These are phyloP conservation scores for Tenodera sinensis DNA, from an alignment of 2,888 invertebrate genomes.

Conservation along the genomic window DNA sequence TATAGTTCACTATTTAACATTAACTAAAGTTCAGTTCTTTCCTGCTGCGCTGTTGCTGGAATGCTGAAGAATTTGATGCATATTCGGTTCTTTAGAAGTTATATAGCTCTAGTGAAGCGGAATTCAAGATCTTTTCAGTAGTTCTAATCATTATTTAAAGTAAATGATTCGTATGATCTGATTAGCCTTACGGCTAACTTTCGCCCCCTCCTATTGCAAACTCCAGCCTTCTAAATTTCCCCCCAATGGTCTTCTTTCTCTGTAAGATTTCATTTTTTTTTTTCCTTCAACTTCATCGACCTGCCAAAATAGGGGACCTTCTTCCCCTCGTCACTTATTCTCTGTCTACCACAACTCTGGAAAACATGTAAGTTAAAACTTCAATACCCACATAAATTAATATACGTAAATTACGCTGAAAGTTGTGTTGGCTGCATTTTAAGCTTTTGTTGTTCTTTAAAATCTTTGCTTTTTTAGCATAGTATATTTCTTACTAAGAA, in stretches of 20 bases:
- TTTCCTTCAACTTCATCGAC: neutral
- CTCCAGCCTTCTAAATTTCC: neutral
- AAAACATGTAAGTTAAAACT: neutral
- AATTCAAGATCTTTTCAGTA: neutral
- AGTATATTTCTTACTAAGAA: too few relatives aligned
- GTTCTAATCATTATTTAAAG: neutral
- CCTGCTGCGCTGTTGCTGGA: neutral
- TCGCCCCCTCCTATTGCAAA: neutral
- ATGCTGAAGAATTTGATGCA: neutral
- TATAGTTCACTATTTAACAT: neutral
- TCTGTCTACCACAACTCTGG: neutral
- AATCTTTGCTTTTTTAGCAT: too few relatives aligned
- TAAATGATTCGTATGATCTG: neutral
- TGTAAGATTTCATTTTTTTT: neutral
- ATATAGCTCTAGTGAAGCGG: neutral
- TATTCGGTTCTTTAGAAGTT: neutral
- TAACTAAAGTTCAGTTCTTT: neutral
- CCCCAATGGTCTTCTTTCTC: neutral
- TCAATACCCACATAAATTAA: too few relatives aligned
- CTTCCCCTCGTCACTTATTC: neutral
- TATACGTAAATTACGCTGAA: neutral
- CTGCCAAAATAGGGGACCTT: neutral
- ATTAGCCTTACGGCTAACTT: neutral
- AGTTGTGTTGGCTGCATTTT: neutral
- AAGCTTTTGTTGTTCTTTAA: too few relatives aligned